Conservation (phyloP, 1,140 invertebrate species). For the Brachionus asplanchnoidis region DNA sequence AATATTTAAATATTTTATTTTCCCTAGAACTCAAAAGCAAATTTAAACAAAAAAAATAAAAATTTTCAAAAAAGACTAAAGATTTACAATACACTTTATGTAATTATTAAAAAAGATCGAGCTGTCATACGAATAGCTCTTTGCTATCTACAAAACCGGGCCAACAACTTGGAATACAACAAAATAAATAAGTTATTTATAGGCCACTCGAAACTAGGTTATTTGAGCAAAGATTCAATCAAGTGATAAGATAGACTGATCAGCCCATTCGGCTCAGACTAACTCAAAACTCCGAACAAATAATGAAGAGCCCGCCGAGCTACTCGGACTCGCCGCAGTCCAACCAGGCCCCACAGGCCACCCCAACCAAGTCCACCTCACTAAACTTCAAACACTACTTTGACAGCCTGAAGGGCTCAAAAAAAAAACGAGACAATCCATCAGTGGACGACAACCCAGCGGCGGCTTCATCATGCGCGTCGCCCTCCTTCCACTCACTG, state of each 20-base stretch:
- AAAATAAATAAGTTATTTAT: neutral
- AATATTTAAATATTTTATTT: too few relatives aligned
- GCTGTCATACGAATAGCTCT: neutral
- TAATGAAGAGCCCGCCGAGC: constrained; percentile 1
- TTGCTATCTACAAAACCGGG: neutral
- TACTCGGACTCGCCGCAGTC: neutral
- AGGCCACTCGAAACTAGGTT: constrained; percentile 14
- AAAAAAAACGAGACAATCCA: constrained; percentile 22
- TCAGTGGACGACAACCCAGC: neutral
- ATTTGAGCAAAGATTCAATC: neutral
- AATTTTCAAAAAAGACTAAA: neutral
- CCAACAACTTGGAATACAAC: neutral
- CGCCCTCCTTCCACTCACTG: neutral
- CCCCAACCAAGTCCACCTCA: neutral
- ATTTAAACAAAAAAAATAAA: neutral
- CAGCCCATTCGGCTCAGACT: neutral
- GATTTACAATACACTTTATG: neutral
- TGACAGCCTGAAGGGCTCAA: neutral
- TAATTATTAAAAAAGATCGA: neutral
- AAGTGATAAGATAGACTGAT: constrained; percentile 28
- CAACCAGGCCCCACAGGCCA: neutral
- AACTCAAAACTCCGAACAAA: neutral
- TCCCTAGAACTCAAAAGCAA: too few relatives aligned
- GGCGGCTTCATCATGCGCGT: neutral
- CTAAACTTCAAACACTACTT: constrained; percentile 13